A percentile compares a stretch with the other conserved stretches of the same genome.
Conservation (phyloP, 2,888 invertebrate genomes). For the Diplolepis rosae region DNA sequence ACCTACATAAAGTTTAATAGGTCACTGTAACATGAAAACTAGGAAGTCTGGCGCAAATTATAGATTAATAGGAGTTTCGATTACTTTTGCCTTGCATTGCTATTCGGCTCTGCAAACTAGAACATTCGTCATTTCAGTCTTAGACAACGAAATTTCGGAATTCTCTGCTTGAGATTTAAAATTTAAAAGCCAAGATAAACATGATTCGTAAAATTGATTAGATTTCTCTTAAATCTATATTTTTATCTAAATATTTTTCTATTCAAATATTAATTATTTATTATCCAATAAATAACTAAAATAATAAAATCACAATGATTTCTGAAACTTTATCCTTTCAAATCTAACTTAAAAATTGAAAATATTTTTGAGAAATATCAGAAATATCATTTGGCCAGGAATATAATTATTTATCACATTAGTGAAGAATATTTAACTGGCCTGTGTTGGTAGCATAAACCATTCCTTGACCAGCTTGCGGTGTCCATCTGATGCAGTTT, state of each 20-base stretch:
- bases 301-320: neutral
- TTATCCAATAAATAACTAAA: neutral
- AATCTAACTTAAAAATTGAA: neutral
- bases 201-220: neutral
- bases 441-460: conserved; percentile 91
- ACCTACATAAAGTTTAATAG: conserved; percentile 25
- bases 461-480: conserved; percentile 87
- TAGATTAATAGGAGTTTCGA: conserved; percentile 13
- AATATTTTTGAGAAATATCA: neutral
- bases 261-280: neutral
- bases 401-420: conserved; percentile 37
- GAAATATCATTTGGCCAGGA: neutral
- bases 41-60: conserved; percentile 19
- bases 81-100: neutral
- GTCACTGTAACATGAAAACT: conserved; percentile 16
- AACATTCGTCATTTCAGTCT: conserved; percentile 22
- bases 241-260: no score
- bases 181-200: neutral
- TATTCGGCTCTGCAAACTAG: conserved; percentile 9
- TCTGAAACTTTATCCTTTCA: neutral
- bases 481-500: conserved; percentile 90
- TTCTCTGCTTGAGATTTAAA: neutral
- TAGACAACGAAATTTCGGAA: conserved; percentile 5
- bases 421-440: conserved; percentile 81
- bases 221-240: neutral